Percentiles rank a stretch among this genome's conserved stretches.
These are phyloP conservation scores for Diplodus puntazzo DNA, from an alignment of 2,797 vertebrate genomes.

Conservation along the genomic window DNA sequence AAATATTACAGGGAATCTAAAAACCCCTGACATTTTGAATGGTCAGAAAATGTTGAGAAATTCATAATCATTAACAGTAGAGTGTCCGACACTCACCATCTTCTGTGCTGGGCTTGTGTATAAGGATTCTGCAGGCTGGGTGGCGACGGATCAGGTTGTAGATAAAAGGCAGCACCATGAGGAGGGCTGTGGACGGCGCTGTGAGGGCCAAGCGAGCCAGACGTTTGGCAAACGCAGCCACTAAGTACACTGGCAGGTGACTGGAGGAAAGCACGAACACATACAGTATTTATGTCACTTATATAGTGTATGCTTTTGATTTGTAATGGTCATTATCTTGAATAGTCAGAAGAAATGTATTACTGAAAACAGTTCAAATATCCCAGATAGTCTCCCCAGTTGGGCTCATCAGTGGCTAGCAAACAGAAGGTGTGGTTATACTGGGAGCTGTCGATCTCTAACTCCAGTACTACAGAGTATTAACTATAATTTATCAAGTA, in stretches of 20 bases:
- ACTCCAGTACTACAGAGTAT: not conserved
- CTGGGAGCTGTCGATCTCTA: not conserved
- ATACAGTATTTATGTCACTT: not conserved
- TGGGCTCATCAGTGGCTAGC: not conserved
- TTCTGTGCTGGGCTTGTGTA: conserved; percentile 88
- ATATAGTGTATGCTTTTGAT: not conserved
- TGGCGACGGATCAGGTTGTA: conserved; percentile 95
- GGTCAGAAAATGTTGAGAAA: not conserved
- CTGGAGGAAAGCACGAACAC: conserved; percentile 74
- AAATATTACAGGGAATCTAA: not conserved
- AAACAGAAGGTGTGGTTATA: not conserved
- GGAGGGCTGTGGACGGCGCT: conserved; percentile 90
- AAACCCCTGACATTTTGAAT: not conserved
- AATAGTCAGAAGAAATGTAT: not conserved
- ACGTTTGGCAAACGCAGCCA: conserved; percentile 95
- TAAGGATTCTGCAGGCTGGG: conserved; percentile 90
- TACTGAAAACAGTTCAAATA: not conserved
- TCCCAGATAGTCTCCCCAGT: not conserved
- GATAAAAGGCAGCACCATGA: conserved; percentile 93
- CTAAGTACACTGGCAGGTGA: conserved; percentile 93
- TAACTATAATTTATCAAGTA: not conserved
- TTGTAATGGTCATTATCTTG: not conserved
- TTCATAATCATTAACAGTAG: not conserved
- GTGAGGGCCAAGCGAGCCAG: conserved; percentile 91
- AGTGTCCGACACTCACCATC: conserved; percentile 66